Evolutionary conservation across 1,140 invertebrate species (phyloP), one percentile per base, ranked within the genome.

Genomic region (Drosophila quadrilineata): DNA sequence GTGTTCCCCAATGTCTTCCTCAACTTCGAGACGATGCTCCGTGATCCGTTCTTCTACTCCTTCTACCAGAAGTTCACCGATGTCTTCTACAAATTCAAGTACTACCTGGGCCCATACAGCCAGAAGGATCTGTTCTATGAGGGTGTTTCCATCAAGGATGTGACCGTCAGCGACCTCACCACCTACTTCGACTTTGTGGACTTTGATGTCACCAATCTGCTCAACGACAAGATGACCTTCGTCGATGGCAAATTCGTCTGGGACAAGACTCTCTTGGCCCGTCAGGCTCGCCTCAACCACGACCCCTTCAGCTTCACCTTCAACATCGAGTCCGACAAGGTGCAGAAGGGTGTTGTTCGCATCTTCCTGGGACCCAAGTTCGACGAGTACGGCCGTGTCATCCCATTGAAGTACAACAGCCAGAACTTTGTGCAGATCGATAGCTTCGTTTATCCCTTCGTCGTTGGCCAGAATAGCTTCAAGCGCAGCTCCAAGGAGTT

Each of bases 121-220:
- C 88, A 90, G 28, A 91, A 93, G 6, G 92, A 95, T 50, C 88
- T 94, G 0, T 57, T 90, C 60, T 93, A 92, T 85, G 91, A 92
- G 3, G 91, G 91, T 26, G 91, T 95, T 10, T 92, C 92, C 67
- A 91, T 95, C 54, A 91, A 93, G 53, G 91, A 91, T 28, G 90
- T 95, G 3, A 74, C 88, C 1, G 91, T 94, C 2, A 93, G 93
- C 84, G 92, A 93, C 43, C 87, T 96, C 4, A 90, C 92, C 10
- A 95, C 94, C 16, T 95, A 92, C 86, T 95, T 95, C 89, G 94
- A 95, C 40, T 90, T 94, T 24, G 93, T 92, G 68, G 92, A 94
- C 71, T 71, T 94, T 10, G 92, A 94, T 60, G 92, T 94, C 22
- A 93, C 91, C 74, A 94, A 94, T 69, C 92, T 92, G 45, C 59